Evolutionary conservation across 2,797 vertebrate species (phyloP).

Genomic region (Hemibagrus guttatus): DNA sequence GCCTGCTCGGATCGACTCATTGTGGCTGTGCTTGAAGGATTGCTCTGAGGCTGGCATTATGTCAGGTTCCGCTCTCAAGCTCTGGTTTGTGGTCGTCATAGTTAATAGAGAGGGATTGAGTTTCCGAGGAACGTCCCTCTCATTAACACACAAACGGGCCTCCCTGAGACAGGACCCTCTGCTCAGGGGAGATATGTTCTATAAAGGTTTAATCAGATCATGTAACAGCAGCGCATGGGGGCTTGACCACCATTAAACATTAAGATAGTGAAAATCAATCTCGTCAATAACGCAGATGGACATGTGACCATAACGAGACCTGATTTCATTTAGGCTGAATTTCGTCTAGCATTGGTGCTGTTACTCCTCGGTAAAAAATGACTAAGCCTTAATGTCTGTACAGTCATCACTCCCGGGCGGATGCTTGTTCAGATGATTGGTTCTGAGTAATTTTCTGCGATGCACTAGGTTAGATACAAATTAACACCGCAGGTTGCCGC

Average conservation of each 20-base stretch:
- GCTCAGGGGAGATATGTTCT: constrained; percentile 33
- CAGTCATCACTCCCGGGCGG: constrained; percentile 1
- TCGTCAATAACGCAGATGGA: constrained; percentile 24
- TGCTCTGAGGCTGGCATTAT: constrained; percentile 26
- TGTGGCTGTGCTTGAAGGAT: constrained; percentile 31
- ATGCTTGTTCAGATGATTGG: background rate
- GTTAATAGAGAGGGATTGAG: constrained; percentile 34
- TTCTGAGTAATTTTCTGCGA: constrained; percentile 11
- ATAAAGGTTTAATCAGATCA: constrained; percentile 41
- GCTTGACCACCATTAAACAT: constrained; percentile 45
- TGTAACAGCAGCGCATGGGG: background rate
- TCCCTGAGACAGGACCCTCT: constrained; percentile 37
- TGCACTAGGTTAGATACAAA: background rate
- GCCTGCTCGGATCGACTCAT: constrained; percentile 34
- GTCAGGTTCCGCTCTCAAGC: constrained; percentile 36
- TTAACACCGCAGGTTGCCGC: constrained; percentile 22
- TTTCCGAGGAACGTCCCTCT: constrained; percentile 35
- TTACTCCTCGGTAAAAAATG: background rate
- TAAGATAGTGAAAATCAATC: constrained; percentile 49
- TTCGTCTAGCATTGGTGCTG: background rate
- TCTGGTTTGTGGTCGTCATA: constrained; percentile 30
- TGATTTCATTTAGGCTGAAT: background rate
- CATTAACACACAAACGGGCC: background rate
- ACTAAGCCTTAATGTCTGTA: background rate
- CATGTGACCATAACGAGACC: background rate